phyloP scores from a whole-genome alignment of 2,797 vertebrate genomes.

The Acipenser transmontanus region DNA sequence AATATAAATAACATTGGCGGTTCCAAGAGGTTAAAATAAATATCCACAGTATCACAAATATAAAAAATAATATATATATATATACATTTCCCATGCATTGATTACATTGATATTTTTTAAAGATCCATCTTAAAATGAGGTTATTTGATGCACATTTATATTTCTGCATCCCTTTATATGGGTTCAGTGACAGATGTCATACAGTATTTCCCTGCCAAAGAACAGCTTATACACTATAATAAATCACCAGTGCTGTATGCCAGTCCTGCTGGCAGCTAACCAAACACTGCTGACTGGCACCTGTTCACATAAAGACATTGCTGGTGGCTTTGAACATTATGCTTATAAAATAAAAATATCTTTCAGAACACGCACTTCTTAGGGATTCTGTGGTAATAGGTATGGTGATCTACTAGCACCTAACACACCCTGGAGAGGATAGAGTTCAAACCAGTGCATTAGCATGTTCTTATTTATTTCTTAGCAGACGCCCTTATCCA shows the following conservation, averaged over 20 bases:
- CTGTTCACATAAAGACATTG: background rate
- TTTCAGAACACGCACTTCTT: too few relatives aligned
- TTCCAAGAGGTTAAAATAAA: conserved; percentile 9
- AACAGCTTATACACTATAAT: too few relatives aligned
- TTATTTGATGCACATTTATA: background rate
- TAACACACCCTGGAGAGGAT: background rate
- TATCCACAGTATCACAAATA: background rate
- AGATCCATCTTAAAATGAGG: too few relatives aligned
- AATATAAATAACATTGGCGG: too few relatives aligned
- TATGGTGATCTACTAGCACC: too few relatives aligned
- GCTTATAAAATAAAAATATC: too few relatives aligned
- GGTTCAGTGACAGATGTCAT: background rate
- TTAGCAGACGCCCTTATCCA: too few relatives aligned
- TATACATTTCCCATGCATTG: background rate
- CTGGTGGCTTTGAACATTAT: background rate
- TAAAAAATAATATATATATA: background rate
- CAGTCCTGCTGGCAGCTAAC: conserved; percentile 1
- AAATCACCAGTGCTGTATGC: background rate
- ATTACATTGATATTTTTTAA: background rate
- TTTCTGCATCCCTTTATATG: background rate
- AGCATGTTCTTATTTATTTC: too few relatives aligned
- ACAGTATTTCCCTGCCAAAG: background rate
- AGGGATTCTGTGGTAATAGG: too few relatives aligned
- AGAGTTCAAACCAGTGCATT: background rate
- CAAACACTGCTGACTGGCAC: background rate